Evolutionary conservation across 1,140 invertebrate species (phyloP).

Genomic region (Lasaia peninsularis): DNA sequence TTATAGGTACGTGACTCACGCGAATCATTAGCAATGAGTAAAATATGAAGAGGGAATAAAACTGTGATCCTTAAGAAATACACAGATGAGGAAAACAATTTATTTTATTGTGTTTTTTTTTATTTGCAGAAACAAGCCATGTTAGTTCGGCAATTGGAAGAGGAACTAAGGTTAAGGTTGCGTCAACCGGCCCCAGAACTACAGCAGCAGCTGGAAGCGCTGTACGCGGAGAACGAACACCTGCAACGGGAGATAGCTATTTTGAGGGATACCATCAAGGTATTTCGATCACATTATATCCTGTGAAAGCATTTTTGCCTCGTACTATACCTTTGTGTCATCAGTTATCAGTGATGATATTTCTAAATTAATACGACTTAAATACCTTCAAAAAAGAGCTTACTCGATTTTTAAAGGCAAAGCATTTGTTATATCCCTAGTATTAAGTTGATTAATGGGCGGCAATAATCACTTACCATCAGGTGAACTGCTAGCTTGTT

Average conservation of each 20-base stretch:
- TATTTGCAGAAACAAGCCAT: constrained; percentile 95
- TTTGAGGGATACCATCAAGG: constrained; percentile 96
- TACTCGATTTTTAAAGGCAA: too few species aligned
- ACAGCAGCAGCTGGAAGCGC: constrained; percentile 93
- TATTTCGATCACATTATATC: too few species aligned
- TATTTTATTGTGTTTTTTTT: background rate
- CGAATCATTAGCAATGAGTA: background rate
- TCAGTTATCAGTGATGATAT: too few species aligned
- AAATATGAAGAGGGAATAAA: background rate
- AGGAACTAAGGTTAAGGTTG: constrained; percentile 91
- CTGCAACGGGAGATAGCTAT: constrained; percentile 96
- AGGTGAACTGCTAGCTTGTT: too few species aligned
- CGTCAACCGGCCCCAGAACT: constrained; percentile 91
- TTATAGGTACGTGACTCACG: background rate
- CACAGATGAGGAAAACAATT: background rate
- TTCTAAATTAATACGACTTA: too few species aligned
- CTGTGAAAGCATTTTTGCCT: too few species aligned
- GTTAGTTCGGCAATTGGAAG: constrained; percentile 94
- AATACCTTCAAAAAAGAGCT: too few species aligned
- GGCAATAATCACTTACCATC: too few species aligned
- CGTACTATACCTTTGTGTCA: too few species aligned
- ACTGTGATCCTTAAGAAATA: background rate
- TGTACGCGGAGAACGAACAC: constrained; percentile 96
- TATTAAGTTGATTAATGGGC: too few species aligned
- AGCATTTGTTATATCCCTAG: too few species aligned